Conservation (phyloP, 2,888 invertebrate species). For the Leptopilina drosophilae region DNA sequence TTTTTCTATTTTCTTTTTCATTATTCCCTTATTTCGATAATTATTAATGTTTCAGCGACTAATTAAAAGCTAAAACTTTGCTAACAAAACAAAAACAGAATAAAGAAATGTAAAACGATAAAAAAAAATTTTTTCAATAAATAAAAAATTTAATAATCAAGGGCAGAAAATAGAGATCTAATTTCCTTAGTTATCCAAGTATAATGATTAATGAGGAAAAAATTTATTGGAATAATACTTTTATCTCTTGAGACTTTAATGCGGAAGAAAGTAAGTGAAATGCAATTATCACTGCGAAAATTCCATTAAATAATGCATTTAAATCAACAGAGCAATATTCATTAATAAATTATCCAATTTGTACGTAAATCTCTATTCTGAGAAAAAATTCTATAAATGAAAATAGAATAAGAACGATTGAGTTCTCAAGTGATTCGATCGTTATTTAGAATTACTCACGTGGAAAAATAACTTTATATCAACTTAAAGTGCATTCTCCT, state of each 20-base stretch:
- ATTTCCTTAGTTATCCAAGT: no score
- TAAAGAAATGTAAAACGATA: no score
- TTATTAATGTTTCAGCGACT: no score
- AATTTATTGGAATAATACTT: no score
- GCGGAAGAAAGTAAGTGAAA: background rate
- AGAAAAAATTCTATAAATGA: background rate
- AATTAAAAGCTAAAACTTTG: no score
- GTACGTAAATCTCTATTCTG: background rate
- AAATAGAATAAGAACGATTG: background rate
- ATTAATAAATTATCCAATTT: background rate
- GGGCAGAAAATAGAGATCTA: no score
- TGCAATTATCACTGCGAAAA: background rate
- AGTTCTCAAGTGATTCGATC: background rate
- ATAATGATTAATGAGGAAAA: no score
- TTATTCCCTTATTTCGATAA: no score
- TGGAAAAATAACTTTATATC: background rate
- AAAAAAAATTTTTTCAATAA: no score
- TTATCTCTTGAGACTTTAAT: background rate
- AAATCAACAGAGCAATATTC: slow-evolving; percentile 6
- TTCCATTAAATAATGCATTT: background rate
- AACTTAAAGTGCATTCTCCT: background rate
- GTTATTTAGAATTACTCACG: background rate
- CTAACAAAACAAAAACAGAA: no score
- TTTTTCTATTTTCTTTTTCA: no score
- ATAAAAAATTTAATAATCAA: no score